Evolutionary conservation across 2,888 invertebrate species (phyloP).

Genomic region (Pteria penguin): DNA sequence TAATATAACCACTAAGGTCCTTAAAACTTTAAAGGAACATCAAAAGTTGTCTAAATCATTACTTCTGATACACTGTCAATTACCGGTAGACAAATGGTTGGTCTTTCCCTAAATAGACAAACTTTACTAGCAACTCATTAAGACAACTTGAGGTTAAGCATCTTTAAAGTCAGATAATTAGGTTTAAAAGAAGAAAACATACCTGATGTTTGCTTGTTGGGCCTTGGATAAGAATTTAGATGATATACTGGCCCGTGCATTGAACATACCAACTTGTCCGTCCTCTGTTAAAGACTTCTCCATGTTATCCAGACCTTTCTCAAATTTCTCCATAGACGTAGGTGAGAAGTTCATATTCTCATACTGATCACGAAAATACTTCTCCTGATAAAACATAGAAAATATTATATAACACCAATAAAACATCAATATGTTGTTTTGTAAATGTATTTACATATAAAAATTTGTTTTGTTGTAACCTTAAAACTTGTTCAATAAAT

Average conservation of each 20-base stretch:
- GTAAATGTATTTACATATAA: too few relatives aligned
- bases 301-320: constrained; percentile 64
- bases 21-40: too few relatives aligned
- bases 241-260: constrained; percentile 71
- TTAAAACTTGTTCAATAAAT: not conserved
- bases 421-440: too few relatives aligned
- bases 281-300: constrained; percentile 59
- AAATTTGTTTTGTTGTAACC: not conserved
- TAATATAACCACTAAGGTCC: too few relatives aligned
- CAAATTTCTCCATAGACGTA: constrained; percentile 65
- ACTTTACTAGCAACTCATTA: too few relatives aligned
- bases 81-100: too few relatives aligned
- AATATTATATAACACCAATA: not conserved
- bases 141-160: too few relatives aligned
- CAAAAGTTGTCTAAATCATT: too few relatives aligned
- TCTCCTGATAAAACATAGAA: constrained; percentile 60
- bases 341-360: constrained; percentile 73
- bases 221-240: constrained; percentile 72
- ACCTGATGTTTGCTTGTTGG: constrained; percentile 57
- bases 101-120: too few relatives aligned
- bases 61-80: too few relatives aligned
- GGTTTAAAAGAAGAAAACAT: constrained; percentile 13
- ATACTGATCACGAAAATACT: constrained; percentile 73
- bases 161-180: too few relatives aligned
- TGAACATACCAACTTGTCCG: constrained; percentile 51